A percentile compares a stretch with the other conserved stretches of the same genome.
Evolutionary conservation across 2,797 vertebrate genomes (phyloP).

Genomic region (Leucoraja ocellata): DNA sequence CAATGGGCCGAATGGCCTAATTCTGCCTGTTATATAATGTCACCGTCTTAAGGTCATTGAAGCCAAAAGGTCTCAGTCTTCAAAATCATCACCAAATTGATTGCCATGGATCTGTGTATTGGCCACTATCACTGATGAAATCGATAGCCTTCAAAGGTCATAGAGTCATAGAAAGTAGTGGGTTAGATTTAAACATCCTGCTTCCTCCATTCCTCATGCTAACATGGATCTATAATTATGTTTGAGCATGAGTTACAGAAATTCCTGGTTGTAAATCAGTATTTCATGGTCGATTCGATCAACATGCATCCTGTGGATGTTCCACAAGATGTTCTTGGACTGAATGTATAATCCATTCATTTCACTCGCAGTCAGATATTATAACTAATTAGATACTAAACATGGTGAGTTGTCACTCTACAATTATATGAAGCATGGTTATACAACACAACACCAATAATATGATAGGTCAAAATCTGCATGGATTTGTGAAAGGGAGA

Average conservation of each 20-base stretch:
- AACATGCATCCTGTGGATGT: background rate
- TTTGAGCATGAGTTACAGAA: background rate
- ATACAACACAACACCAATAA: background rate
- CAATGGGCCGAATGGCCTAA: too few species aligned
- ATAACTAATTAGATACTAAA: background rate
- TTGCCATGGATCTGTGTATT: background rate
- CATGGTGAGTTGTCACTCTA: background rate
- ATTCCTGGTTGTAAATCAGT: background rate
- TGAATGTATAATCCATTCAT: background rate
- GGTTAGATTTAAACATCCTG: background rate
- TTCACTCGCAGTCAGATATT: background rate
- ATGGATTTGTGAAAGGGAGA: too few species aligned
- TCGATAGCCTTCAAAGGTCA: background rate
- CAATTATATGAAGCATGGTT: background rate
- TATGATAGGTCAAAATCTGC: too few species aligned
- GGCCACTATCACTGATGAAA: background rate
- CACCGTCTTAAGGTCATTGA: too few species aligned
- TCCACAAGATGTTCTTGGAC: too few species aligned
- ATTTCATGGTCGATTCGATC: background rate
- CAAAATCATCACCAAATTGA: background rate
- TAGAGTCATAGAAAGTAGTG: background rate
- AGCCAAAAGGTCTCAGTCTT: background rate
- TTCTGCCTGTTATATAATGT: too few species aligned
- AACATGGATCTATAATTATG: background rate
- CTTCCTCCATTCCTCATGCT: background rate